phyloP scores from a whole-genome alignment of 2,888 invertebrate genomes.

The Masnerella sp. region DNA sequence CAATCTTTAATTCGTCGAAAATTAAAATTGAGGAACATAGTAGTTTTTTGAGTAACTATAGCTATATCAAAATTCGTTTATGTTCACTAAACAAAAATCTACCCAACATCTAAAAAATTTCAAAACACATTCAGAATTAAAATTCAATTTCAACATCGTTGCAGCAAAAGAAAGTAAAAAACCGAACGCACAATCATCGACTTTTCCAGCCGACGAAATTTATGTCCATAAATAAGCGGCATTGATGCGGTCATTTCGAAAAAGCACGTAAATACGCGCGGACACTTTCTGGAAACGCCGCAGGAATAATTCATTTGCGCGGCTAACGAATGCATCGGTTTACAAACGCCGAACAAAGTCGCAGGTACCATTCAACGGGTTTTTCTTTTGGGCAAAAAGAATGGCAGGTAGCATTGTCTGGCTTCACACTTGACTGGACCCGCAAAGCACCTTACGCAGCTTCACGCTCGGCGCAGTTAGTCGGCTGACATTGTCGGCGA shows the following conservation, averaged over 20 bases:
- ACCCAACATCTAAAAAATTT: too few relatives aligned
- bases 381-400: slow-evolving; percentile 61
- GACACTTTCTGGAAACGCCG: slow-evolving; percentile 39
- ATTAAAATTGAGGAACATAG: too few relatives aligned
- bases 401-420: slow-evolving; percentile 69
- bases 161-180: too few relatives aligned
- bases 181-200: slow-evolving; percentile 3
- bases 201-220: slow-evolving; percentile 25
- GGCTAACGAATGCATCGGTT: slow-evolving; percentile 72
- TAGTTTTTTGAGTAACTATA: too few relatives aligned
- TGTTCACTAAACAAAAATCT: too few relatives aligned
- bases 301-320: slow-evolving; percentile 45
- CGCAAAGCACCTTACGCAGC: slow-evolving; percentile 58
- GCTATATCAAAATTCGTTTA: too few relatives aligned
- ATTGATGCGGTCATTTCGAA: slow-evolving; percentile 16
- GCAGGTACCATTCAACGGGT: slow-evolving; percentile 67
- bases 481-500: slow-evolving; percentile 64
- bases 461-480: slow-evolving; percentile 63
- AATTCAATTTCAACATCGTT: too few relatives aligned
- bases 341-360: slow-evolving; percentile 66
- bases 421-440: slow-evolving; percentile 62
- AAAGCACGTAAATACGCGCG: slow-evolving; percentile 13
- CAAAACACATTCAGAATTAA: too few relatives aligned
- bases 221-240: slow-evolving; percentile 14
- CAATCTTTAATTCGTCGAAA: too few relatives aligned